Percentiles rank a stretch among this genome's conserved stretches.
These are phyloP conservation scores for Andricus quercusramuli DNA, from an alignment of 2,888 invertebrate genomes.

Conservation along the genomic window DNA sequence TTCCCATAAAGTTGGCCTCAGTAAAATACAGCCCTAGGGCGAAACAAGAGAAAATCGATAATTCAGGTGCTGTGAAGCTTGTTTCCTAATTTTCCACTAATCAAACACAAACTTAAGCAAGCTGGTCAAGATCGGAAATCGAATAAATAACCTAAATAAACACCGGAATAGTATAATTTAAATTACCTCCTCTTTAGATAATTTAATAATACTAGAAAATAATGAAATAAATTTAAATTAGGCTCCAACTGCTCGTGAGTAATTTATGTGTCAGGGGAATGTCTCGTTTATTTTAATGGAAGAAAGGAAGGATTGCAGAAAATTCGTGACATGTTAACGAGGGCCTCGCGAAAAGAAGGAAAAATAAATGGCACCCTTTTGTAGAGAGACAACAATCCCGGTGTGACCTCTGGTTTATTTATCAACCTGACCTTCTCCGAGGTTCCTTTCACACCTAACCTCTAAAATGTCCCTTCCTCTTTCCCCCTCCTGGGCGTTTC, in stretches of 20 bases:
- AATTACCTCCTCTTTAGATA: not conserved
- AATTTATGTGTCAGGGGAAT: slow-evolving; percentile 10
- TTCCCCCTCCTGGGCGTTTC: slow-evolving; percentile 60
- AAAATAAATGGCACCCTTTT: slow-evolving; percentile 45
- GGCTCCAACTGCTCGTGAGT: not conserved
- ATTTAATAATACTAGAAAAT: not conserved
- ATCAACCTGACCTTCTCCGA: slow-evolving; percentile 48
- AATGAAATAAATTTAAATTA: slow-evolving; percentile 20
- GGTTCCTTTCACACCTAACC: slow-evolving; percentile 27
- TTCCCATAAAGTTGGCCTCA: not conserved
- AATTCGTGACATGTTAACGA: slow-evolving; percentile 66
- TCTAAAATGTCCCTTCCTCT: slow-evolving; percentile 41
- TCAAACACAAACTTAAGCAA: not conserved
- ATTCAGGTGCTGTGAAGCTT: slow-evolving; percentile 18
- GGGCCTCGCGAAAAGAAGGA: slow-evolving; percentile 42
- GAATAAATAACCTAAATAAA: not conserved
- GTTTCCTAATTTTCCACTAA: slow-evolving; percentile 21
- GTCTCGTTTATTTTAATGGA: slow-evolving; percentile 6
- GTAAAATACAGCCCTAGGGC: not conserved
- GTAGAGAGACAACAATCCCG: slow-evolving; percentile 57
- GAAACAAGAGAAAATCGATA: slow-evolving; percentile 22
- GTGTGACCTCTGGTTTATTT: slow-evolving; percentile 58
- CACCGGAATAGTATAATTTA: not conserved
- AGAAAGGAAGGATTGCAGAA: slow-evolving; percentile 40
- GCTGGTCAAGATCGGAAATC: not conserved